phyloP scores from a whole-genome alignment of 2,797 vertebrate species.

The Dallia pectoralis region DNA sequence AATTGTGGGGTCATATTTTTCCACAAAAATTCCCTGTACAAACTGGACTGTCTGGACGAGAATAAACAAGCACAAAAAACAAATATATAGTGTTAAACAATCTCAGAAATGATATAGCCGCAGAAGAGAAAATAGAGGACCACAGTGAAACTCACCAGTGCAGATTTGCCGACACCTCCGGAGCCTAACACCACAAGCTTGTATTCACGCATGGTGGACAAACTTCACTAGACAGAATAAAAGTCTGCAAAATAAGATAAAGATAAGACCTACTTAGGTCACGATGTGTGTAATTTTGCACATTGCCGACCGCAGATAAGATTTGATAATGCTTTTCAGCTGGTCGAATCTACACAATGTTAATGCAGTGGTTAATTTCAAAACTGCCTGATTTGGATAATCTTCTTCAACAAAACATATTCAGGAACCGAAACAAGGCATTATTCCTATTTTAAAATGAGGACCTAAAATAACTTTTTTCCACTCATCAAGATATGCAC shows the following conservation, averaged over 20 bases:
- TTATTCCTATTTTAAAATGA: constrained; percentile 20
- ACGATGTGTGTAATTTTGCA: not conserved
- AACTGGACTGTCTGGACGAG: constrained; percentile 93
- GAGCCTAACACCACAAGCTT: constrained; percentile 99
- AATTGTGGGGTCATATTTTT: constrained; percentile 99
- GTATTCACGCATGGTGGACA: constrained; percentile 97
- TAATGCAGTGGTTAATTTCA: not conserved
- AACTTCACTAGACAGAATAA: constrained; percentile 79
- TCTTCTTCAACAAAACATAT: constrained; percentile 16
- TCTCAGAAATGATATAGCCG: too few relatives aligned
- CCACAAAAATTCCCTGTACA: constrained; percentile 99
- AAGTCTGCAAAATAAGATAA: constrained; percentile 66
- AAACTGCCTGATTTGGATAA: not conserved
- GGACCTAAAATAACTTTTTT: not conserved
- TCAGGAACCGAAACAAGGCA: constrained; percentile 51
- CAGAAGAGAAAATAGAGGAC: not conserved
- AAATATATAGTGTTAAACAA: not conserved
- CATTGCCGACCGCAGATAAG: not conserved
- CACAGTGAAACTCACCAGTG: constrained; percentile 85
- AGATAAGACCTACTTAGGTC: not conserved
- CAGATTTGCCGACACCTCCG: constrained; percentile 98
- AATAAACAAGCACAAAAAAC: constrained; percentile 32
- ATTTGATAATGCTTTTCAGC: not conserved
- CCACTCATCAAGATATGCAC: not conserved
- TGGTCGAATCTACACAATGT: not conserved